phyloP scores from a whole-genome alignment of 1,140 invertebrate species.

The Lerema accius region DNA sequence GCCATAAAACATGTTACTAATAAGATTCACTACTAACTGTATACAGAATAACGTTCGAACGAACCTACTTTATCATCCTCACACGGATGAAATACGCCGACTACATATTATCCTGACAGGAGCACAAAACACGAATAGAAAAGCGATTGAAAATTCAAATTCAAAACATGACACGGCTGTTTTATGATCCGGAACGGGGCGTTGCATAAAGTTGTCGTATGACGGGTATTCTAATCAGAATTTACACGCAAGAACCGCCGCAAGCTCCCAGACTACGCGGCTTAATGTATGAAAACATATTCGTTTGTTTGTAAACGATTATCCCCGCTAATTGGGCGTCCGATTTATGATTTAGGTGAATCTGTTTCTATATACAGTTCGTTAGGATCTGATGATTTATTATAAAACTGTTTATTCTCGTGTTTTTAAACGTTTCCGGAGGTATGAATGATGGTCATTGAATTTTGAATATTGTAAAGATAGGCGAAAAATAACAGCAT shows the following conservation, averaged over 20 bases:
- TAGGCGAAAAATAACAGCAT: too few species aligned
- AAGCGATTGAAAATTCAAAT: slow-evolving; percentile 30
- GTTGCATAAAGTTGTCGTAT: slow-evolving; percentile 27
- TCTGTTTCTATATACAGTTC: neutral
- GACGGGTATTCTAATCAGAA: slow-evolving; percentile 16
- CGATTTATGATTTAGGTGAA: slow-evolving; percentile 2
- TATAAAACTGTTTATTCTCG: neutral
- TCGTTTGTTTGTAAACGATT: slow-evolving; percentile 8
- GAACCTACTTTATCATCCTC: slow-evolving; percentile 25
- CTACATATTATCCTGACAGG: slow-evolving; percentile 5
- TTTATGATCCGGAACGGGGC: slow-evolving; percentile 30
- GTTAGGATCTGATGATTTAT: neutral
- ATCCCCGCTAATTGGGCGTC: neutral
- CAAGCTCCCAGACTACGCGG: slow-evolving; percentile 17
- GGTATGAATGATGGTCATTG: too few species aligned
- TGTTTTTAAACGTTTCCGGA: neutral
- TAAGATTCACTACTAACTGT: neutral
- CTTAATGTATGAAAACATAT: slow-evolving; percentile 7
- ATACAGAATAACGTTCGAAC: slow-evolving; percentile 17
- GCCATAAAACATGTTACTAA: neutral
- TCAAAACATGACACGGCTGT: slow-evolving; percentile 29
- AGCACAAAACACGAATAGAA: slow-evolving; percentile 21
- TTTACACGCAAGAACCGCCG: slow-evolving; percentile 18
- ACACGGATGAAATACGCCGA: slow-evolving; percentile 10
- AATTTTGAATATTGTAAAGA: too few species aligned